Percentiles rank a stretch among this genome's conserved stretches.
Conservation (phyloP, 2,888 invertebrate genomes). For the Callyntrura sp. region DNA sequence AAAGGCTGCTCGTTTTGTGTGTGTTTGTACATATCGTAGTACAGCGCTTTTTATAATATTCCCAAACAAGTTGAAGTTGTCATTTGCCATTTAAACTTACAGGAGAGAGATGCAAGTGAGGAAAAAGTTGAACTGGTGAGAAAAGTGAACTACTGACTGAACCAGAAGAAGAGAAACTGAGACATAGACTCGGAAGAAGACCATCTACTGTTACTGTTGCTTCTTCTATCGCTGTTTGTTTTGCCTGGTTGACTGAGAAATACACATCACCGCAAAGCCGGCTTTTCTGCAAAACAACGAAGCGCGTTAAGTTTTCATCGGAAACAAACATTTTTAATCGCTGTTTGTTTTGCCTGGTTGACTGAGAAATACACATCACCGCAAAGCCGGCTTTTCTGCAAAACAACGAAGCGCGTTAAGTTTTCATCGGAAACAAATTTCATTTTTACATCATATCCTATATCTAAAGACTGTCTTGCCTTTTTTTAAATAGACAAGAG, state of each 20-base stretch:
- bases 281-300: constrained; percentile 34
- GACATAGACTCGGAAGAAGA: neutral
- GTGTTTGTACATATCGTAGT: neutral
- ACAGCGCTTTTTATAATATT: constrained; percentile 6
- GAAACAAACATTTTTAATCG: constrained; percentile 1
- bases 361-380: constrained; percentile 18
- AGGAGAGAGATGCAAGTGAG: constrained; percentile 69
- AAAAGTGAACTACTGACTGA: constrained; percentile 39
- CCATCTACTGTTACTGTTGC: neutral
- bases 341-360: constrained; percentile 33
- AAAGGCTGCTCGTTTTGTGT: constrained; percentile 8
- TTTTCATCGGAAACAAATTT: constrained; percentile 24
- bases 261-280: constrained; percentile 26
- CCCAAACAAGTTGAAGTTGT: constrained; percentile 52
- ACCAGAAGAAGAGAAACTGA: neutral
- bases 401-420: neutral
- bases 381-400: constrained; percentile 41
- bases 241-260: constrained; percentile 45
- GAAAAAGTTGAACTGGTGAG: constrained; percentile 49
- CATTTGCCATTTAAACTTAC: constrained; percentile 78
- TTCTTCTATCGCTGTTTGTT: constrained; percentile 10
- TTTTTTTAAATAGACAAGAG: constrained; percentile 45
- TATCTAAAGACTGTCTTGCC: constrained; percentile 28
- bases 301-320: neutral
- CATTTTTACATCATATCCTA: neutral